phyloP scores from a whole-genome alignment of 2,797 vertebrate genomes.

The Periophthalmus magnuspinnatus region DNA sequence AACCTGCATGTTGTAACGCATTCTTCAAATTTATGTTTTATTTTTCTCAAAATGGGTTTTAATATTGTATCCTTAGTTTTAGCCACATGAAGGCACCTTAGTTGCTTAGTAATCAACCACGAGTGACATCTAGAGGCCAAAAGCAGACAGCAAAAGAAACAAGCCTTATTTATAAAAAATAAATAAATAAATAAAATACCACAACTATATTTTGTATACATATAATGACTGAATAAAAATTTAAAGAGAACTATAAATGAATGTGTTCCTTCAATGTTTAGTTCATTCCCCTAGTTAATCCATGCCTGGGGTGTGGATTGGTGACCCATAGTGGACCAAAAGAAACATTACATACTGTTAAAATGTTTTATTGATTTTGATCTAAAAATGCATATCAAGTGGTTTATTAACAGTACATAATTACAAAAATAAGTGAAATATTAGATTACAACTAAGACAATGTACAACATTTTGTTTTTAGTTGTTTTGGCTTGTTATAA shows the following conservation, averaged over 20 bases:
- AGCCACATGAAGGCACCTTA: neutral
- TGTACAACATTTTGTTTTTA: neutral
- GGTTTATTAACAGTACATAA: neutral
- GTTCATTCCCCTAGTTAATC: neutral
- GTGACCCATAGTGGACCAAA: neutral
- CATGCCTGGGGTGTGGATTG: neutral
- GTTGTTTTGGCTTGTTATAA: no score
- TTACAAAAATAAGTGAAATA: slow-evolving; percentile 1
- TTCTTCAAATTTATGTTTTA: neutral
- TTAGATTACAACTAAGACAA: neutral
- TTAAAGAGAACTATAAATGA: neutral
- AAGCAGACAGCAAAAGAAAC: slow-evolving; percentile 12
- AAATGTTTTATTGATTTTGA: neutral
- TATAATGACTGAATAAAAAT: no score
- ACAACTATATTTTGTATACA: no score
- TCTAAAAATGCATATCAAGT: neutral
- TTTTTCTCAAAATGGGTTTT: no score
- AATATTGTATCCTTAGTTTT: neutral
- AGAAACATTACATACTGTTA: neutral
- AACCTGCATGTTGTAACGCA: neutral
- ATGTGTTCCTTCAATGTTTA: neutral
- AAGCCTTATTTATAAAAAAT: no score
- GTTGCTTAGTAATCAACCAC: slow-evolving; percentile 8
- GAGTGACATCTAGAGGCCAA: slow-evolving; percentile 54
- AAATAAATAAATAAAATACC: neutral